These are phyloP conservation scores for Drosophila monieri DNA, from an alignment of 2,888 invertebrate genomes.

Conservation along the genomic window DNA sequence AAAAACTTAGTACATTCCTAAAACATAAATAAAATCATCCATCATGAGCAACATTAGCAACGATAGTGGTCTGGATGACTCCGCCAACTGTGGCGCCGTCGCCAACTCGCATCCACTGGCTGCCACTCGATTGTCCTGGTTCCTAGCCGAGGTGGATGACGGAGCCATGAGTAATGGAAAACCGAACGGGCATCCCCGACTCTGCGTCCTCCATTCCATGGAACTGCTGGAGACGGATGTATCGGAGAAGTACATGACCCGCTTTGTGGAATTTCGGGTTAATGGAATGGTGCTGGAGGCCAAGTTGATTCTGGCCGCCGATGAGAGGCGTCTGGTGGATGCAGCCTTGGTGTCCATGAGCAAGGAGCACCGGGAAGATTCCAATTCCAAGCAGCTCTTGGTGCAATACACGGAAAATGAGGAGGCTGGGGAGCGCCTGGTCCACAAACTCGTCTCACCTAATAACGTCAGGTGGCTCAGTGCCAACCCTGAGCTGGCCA, in stretches of 20 bases:
- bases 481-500: conserved; percentile 37
- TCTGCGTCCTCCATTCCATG: conserved; percentile 71
- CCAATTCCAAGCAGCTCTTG: conserved; percentile 40
- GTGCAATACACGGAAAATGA: conserved; percentile 63
- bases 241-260: conserved; percentile 65
- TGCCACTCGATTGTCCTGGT: conserved; percentile 75
- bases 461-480: conserved; percentile 49
- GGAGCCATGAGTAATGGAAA: conserved; percentile 43
- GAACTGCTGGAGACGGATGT: conserved; percentile 70
- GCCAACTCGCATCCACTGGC: conserved; percentile 12
- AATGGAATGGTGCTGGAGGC: conserved; percentile 62
- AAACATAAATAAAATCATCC: neutral
- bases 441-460: conserved; percentile 60
- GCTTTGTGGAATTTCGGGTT: conserved; percentile 63
- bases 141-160: conserved; percentile 74
- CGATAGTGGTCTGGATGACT: conserved; percentile 69
- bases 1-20: neutral
- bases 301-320: conserved; percentile 68
- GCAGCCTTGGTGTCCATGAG: conserved; percentile 52
- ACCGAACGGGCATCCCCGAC: conserved; percentile 38
- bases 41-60: conserved; percentile 63
- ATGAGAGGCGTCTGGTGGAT: conserved; percentile 65
- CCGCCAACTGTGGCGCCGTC: conserved; percentile 37
- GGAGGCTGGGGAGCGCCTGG: conserved; percentile 38
- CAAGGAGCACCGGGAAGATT: conserved; percentile 37